Evolutionary conservation across 2,888 invertebrate genomes (phyloP).

Genomic region (Epinotia demarniana): DNA sequence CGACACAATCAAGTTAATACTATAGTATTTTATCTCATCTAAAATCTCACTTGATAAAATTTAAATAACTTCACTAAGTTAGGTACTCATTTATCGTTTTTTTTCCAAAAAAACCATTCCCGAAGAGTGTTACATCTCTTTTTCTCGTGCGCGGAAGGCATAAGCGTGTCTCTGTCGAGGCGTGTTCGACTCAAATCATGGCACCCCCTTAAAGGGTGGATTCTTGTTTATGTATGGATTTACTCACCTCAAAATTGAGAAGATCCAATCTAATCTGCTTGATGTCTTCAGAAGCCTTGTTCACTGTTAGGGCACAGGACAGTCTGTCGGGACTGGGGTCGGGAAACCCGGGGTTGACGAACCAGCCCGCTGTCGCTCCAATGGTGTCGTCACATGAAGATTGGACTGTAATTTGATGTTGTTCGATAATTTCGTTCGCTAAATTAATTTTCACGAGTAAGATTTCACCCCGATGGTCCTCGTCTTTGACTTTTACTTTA

Average conservation of each 20-base stretch:
- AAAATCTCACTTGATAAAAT: too few species aligned
- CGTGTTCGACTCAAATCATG: too few species aligned
- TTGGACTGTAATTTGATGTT: constrained; percentile 79
- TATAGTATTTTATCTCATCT: too few species aligned
- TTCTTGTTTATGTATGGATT: not conserved
- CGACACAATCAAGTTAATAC: too few species aligned
- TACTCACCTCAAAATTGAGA: constrained; percentile 87
- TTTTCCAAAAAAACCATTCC: too few species aligned
- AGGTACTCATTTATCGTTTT: too few species aligned
- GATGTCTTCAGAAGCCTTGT: constrained; percentile 85
- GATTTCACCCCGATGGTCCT: too few species aligned
- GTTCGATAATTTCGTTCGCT: not conserved
- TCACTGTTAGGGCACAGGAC: constrained; percentile 87
- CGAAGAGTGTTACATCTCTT: too few species aligned
- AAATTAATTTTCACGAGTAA: not conserved
- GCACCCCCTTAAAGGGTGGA: not conserved
- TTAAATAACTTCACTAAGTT: too few species aligned
- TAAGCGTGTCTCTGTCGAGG: too few species aligned
- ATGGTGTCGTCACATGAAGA: constrained; percentile 87
- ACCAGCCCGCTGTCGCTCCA: constrained; percentile 87
- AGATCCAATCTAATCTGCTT: constrained; percentile 89
- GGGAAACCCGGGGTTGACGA: constrained; percentile 89
- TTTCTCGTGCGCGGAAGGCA: too few species aligned
- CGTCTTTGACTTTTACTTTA: too few species aligned
- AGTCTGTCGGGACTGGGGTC: constrained; percentile 83